A percentile compares a stretch with the other conserved stretches of the same genome.
phyloP scores from a whole-genome alignment of 2,797 vertebrate genomes.

The Tinamus major region DNA sequence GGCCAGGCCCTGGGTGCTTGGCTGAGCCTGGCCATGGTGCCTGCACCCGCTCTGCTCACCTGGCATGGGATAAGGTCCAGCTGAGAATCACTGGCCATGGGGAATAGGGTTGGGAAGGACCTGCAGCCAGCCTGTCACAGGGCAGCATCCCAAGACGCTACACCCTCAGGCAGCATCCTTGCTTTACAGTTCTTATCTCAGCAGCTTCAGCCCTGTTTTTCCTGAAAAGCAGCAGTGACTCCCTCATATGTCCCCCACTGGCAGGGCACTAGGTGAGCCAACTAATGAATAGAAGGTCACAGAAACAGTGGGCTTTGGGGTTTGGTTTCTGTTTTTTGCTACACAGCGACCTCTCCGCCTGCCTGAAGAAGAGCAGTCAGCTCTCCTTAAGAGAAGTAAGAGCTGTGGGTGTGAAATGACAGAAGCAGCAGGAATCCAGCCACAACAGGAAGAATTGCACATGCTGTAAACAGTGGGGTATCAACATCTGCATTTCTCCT shows the following conservation, averaged over 20 bases:
- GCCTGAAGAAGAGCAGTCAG: neutral
- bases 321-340: neutral
- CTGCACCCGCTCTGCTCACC: too few species aligned
- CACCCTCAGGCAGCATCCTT: neutral
- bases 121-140: neutral
- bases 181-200: neutral
- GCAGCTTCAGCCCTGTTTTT: neutral
- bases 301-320: neutral
- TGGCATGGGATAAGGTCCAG: neutral
- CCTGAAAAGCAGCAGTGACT: fast-evolving
- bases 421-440: neutral
- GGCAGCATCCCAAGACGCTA: neutral
- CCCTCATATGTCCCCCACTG: neutral
- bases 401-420: neutral
- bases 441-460: neutral
- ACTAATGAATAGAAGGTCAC: neutral
- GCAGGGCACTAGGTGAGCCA: neutral
- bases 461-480: neutral
- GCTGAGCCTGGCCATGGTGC: too few species aligned
- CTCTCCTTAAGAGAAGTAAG: neutral
- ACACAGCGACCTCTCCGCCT: constrained; percentile 42
- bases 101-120: neutral
- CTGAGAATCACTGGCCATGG: neutral
- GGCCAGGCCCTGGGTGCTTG: too few species aligned
- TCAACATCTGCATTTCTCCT: neutral